Conservation (phyloP, 2,888 invertebrate species). For the Drosophila kokeensis region DNA sequence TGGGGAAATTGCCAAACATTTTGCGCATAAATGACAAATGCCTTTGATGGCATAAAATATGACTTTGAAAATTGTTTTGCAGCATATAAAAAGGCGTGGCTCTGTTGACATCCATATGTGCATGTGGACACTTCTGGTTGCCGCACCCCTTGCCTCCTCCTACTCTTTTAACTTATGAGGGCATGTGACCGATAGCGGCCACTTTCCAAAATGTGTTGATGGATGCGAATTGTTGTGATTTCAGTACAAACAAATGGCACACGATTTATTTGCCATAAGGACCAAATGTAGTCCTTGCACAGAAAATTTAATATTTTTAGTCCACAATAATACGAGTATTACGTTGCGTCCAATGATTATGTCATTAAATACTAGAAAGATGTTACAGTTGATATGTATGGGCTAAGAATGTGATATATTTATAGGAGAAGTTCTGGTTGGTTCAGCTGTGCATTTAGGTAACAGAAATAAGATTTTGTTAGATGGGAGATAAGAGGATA, state of each 20-base stretch:
- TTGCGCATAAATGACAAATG: slow-evolving; percentile 80
- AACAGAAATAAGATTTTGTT: neutral
- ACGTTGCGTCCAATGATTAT: neutral
- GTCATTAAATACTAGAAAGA: neutral
- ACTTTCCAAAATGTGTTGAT: slow-evolving; percentile 57
- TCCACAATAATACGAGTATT: slow-evolving; percentile 5
- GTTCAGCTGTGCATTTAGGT: neutral
- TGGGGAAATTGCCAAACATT: slow-evolving; percentile 72
- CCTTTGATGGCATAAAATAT: slow-evolving; percentile 80
- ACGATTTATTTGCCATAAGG: slow-evolving; percentile 32
- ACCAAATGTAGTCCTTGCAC: slow-evolving; percentile 5
- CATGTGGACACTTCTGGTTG: slow-evolving; percentile 18
- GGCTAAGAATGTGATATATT: neutral
- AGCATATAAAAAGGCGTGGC: slow-evolving; percentile 68
- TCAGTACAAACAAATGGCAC: slow-evolving; percentile 25
- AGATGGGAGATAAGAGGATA: neutral
- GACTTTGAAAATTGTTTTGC: slow-evolving; percentile 80
- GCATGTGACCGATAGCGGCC: slow-evolving; percentile 28
- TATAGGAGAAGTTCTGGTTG: neutral
- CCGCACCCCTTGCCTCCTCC: neutral
- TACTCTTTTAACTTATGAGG: neutral
- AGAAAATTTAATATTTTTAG: neutral
- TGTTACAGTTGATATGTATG: neutral
- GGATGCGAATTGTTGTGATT: slow-evolving; percentile 61
- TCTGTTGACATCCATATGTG: slow-evolving; percentile 35